Conservation (phyloP, 2,797 vertebrate genomes). For the Benthosema pterotum region DNA sequence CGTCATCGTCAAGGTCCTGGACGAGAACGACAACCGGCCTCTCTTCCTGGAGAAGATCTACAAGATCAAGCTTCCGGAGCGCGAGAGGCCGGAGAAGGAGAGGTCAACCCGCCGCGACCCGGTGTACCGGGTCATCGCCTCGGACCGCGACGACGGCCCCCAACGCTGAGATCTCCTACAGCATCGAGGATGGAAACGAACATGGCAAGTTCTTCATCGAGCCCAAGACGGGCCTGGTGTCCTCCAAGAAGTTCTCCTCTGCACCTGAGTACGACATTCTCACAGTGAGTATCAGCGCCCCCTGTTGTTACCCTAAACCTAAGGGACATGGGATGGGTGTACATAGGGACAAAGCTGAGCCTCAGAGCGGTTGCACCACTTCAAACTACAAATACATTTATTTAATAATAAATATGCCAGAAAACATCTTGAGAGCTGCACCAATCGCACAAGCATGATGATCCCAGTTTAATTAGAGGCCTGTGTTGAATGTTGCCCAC, state of each 20-base stretch:
- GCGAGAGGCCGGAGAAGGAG: slow-evolving; percentile 87
- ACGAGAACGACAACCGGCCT: slow-evolving; percentile 96
- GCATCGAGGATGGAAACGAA: slow-evolving; percentile 95
- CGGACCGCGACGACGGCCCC: slow-evolving; percentile 91
- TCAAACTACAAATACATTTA: no score
- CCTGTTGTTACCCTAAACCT: no score
- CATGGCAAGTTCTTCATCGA: slow-evolving; percentile 96
- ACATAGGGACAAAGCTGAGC: no score
- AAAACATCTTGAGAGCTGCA: no score
- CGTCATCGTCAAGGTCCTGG: slow-evolving; percentile 92
- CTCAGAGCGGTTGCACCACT: no score
- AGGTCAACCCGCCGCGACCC: slow-evolving; percentile 84
- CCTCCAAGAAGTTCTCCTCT: slow-evolving; percentile 92
- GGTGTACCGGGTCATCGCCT: slow-evolving; percentile 91
- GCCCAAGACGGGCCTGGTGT: slow-evolving; percentile 95
- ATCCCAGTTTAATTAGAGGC: no score
- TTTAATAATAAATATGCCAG: no score
- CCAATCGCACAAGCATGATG: no score
- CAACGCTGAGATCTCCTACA: slow-evolving; percentile 97
- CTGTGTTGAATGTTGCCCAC: no score
- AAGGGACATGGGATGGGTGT: no score
- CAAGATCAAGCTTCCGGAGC: slow-evolving; percentile 92
- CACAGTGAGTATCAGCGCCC: slow-evolving; percentile 90
- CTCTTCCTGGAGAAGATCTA: slow-evolving; percentile 97
- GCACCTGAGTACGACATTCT: slow-evolving; percentile 96